A percentile compares a stretch with the other conserved stretches of the same genome.
These are phyloP conservation scores for Solenodon paradoxus DNA, from an alignment of 2,113 vertebrate species.

Conservation along the genomic window DNA sequence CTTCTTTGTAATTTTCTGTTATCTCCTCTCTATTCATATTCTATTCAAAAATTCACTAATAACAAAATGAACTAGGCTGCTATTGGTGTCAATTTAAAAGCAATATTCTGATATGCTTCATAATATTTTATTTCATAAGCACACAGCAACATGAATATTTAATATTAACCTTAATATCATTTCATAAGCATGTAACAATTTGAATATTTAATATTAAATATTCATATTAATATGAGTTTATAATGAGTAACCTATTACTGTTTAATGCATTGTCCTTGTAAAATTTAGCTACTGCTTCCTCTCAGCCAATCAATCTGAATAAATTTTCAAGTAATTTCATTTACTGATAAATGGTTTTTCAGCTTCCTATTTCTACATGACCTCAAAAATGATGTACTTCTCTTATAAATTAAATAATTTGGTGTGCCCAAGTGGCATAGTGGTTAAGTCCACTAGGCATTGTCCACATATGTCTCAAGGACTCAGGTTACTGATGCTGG, in stretches of 20 bases:
- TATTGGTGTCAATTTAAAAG: constrained; percentile 57
- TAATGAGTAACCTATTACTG: constrained; percentile 13
- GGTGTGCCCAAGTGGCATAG: no score
- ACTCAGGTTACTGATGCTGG: no score
- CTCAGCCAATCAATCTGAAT: background rate
- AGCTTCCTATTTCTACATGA: background rate
- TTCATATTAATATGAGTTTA: background rate
- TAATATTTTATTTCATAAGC: constrained; percentile 45
- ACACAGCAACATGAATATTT: constrained; percentile 48
- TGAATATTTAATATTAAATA: constrained; percentile 55
- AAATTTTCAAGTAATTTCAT: constrained; percentile 21
- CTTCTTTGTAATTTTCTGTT: constrained; percentile 42
- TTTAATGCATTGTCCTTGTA: constrained; percentile 42
- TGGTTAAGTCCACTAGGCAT: no score
- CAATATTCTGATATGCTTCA: constrained; percentile 45
- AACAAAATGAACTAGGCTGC: constrained; percentile 18
- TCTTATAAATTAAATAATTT: constrained; percentile 31
- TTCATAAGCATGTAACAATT: constrained; percentile 22
- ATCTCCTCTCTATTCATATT: background rate
- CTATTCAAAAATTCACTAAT: constrained; percentile 37
- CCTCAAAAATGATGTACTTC: constrained; percentile 22
- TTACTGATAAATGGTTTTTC: constrained; percentile 5
- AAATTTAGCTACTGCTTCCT: background rate
- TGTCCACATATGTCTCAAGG: no score
- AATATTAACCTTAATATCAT: constrained; percentile 36